Conservation (phyloP, 2,888 invertebrate species). For the Rhyacophila evoluta region DNA sequence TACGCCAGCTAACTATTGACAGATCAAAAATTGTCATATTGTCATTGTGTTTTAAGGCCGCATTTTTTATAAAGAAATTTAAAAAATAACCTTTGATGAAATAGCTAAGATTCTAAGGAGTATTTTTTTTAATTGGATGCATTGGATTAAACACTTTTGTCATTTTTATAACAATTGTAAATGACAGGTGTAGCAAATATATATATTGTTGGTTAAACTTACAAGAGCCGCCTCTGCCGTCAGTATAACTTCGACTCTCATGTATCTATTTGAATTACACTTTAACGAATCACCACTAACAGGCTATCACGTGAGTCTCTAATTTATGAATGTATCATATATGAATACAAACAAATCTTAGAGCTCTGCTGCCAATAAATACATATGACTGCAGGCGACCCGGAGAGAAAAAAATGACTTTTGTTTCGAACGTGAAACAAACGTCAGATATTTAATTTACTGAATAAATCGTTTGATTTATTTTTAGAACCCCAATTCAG, state of each 20-base stretch:
- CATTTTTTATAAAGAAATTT: too few species aligned
- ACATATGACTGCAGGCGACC: conserved; percentile 23
- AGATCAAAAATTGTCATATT: too few species aligned
- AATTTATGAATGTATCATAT: conserved; percentile 44
- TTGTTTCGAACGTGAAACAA: neutral
- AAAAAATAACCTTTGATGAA: too few species aligned
- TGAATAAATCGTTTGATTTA: neutral
- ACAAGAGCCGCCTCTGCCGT: conserved; percentile 10
- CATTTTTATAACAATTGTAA: too few species aligned
- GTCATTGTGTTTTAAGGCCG: too few species aligned
- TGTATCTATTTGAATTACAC: conserved; percentile 45
- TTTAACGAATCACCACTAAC: conserved; percentile 51
- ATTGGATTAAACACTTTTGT: too few species aligned
- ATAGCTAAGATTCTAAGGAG: too few species aligned
- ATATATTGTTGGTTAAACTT: neutral
- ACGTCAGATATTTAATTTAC: neutral
- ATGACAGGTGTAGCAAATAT: too few species aligned
- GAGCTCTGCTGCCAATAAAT: conserved; percentile 36
- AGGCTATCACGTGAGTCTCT: conserved; percentile 48
- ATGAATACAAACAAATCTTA: conserved; percentile 43
- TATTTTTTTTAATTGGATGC: too few species aligned
- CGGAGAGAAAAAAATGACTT: neutral
- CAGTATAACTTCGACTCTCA: conserved; percentile 12
- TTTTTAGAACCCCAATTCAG: neutral
- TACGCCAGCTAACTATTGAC: too few species aligned